Percentiles rank a stretch among this genome's conserved stretches.
These are phyloP conservation scores for Macroglossus sobrinus DNA, from an alignment of 2,113 vertebrate species.

Conservation along the genomic window DNA sequence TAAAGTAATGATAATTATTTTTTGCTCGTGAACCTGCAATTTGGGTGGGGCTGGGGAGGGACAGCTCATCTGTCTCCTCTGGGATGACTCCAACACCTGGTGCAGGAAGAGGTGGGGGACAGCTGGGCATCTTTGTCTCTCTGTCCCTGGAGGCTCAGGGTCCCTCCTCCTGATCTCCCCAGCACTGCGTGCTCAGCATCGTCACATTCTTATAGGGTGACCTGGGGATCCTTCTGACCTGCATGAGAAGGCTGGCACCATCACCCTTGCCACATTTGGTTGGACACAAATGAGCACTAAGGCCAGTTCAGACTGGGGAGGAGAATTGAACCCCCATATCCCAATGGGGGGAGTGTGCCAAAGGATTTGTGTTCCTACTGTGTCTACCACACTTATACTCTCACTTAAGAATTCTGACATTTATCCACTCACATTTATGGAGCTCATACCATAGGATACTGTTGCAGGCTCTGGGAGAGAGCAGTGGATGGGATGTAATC, in stretches of 20 bases:
- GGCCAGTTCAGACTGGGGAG: background rate
- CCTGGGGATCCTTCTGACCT: no score
- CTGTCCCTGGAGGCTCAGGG: accelerated
- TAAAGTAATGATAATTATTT: background rate
- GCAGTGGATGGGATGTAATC: background rate
- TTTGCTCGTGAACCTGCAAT: background rate
- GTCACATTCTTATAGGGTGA: accelerated
- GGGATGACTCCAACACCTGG: background rate
- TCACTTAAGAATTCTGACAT: background rate
- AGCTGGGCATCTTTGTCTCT: accelerated
- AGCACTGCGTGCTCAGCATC: accelerated
- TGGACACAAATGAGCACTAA: accelerated
- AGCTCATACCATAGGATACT: accelerated
- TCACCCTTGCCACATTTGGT: no score
- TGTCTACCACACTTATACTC: accelerated
- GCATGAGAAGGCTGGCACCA: accelerated
- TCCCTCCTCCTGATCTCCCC: accelerated
- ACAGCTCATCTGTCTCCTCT: accelerated
- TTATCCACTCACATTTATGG: no score
- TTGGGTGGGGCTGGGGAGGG: background rate
- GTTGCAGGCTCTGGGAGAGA: background rate
- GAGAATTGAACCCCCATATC: background rate
- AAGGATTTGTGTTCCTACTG: background rate
- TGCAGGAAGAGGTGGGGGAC: background rate
- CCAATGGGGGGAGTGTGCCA: accelerated